These are phyloP conservation scores for Notarius quadriscutis DNA, from an alignment of 2,113 vertebrate genomes.

Conservation along the genomic window DNA sequence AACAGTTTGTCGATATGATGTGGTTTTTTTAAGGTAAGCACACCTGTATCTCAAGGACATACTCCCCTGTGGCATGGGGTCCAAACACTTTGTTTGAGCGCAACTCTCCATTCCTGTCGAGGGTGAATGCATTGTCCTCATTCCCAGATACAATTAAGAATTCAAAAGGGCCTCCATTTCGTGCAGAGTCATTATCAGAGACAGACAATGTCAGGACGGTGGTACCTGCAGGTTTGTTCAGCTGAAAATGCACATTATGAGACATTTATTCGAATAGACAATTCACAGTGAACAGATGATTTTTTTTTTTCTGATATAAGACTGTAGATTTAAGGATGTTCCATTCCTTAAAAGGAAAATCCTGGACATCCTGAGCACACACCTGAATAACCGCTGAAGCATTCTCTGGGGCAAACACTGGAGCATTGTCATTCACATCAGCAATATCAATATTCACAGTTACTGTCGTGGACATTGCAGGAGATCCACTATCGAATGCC, in stretches of 20 bases:
- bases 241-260: conserved; percentile 65
- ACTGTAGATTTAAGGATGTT: neutral
- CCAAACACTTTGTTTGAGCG: conserved; percentile 82
- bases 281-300: neutral
- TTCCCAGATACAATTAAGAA: conserved; percentile 89
- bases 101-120: conserved; percentile 84
- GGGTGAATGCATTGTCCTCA: conserved; percentile 80
- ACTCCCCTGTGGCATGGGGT: conserved; percentile 80
- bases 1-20: neutral
- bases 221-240: conserved; percentile 87
- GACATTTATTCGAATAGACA: neutral
- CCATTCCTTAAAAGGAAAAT: neutral
- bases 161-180: conserved; percentile 90
- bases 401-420: conserved; percentile 87
- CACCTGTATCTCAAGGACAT: conserved; percentile 89
- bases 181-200: conserved; percentile 89
- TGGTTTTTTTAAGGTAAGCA: neutral
- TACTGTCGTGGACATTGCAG: conserved; percentile 88
- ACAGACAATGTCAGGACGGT: conserved; percentile 87
- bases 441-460: conserved; percentile 91
- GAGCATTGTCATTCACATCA: conserved; percentile 92
- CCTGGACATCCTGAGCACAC: conserved; percentile 24
- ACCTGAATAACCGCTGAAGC: conserved; percentile 90
- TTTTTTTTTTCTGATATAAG: neutral
- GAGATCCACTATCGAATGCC: conserved; percentile 88